Base-by-base conservation (phyloP, 1,140 invertebrate species). In the Trichonephila inaurata region DNA sequence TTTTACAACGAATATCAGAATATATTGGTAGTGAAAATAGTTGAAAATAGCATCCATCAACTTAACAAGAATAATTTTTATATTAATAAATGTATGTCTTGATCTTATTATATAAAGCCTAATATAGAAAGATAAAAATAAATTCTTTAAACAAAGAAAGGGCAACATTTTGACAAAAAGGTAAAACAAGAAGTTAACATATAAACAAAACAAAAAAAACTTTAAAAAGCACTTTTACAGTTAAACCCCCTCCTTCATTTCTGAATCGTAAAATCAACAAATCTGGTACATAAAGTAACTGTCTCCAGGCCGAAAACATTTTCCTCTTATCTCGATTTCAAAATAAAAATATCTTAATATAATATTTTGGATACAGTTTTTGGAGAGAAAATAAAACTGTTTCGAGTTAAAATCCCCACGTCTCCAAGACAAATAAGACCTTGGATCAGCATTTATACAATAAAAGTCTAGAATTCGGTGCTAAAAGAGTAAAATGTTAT, bases 321-420 rank as follows among this genome's bases (percentile, higher is more conserved):
- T 72, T 72, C 24, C 81, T 51, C 58, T 83, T 83, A 83, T 83
- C 81, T 51, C 81, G 51, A 40, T 83, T 72, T 83, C 81, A 18
- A 83, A 44, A n/a, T 40, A 83, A 40, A 40, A 40, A 40, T 40
- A 40, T 40, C 33, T 40, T 40, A 4, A 4, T 40, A 40, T 40
- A 40, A 40, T 1, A 40, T 40, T 83, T 83, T 21, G 51, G 44
- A 83, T 83, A 58, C n/a, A 83, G 8, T 83, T 83, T 83, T 83
- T 44, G 8, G 81, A 3, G 51, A 58, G 24, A n/a, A 58, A 51
- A 83, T 72, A 72, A 72, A 58, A 51, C 10, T 21, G 51, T 40
- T 40, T 40, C 33, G 33, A 4, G 33, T 83, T n/a, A 10, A 83
- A 83, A 51, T 83, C 44, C 81, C 40, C 19, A 83, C 21, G 40